Evolutionary conservation across 2,888 invertebrate genomes (phyloP).

Genomic region (Dromius quadrimaculatus): DNA sequence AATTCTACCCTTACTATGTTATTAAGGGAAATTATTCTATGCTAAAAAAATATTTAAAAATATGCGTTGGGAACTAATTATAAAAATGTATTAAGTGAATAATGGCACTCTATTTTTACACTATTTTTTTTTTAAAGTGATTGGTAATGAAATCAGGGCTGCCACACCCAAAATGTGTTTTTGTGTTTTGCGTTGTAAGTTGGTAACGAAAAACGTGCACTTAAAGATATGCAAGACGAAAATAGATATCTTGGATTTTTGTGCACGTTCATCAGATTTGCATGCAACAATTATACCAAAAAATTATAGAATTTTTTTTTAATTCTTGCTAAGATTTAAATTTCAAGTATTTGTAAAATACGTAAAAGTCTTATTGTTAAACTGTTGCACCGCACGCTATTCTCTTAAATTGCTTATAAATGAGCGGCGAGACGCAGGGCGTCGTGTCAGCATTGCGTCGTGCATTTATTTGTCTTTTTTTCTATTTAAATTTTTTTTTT

Average conservation of each 20-base stretch:
- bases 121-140: too few relatives aligned
- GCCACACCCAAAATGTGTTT: not conserved
- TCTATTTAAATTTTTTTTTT: too few relatives aligned
- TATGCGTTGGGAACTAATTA: constrained; percentile 4
- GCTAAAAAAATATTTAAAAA: constrained; percentile 6
- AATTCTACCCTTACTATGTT: constrained; percentile 4
- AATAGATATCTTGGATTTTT: constrained; percentile 31
- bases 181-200: constrained; percentile 1
- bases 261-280: constrained; percentile 6
- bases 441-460: too few relatives aligned
- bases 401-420: not conserved
- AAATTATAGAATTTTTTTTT: too few relatives aligned
- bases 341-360: too few relatives aligned
- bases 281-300: constrained; percentile 29
- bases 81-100: too few relatives aligned
- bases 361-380: too few relatives aligned
- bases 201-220: constrained; percentile 28
- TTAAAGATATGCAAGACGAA: constrained; percentile 31
- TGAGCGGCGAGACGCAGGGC: too few relatives aligned
- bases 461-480: too few relatives aligned
- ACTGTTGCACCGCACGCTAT: constrained; percentile 8
- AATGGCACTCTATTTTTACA: too few relatives aligned
- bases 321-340: too few relatives aligned
- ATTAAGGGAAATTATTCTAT: constrained; percentile 20
- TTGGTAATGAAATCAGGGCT: not conserved